Percentiles rank a stretch among this genome's conserved stretches.
Conservation (phyloP, 2,888 invertebrate genomes). For the Morinoia aosen region DNA sequence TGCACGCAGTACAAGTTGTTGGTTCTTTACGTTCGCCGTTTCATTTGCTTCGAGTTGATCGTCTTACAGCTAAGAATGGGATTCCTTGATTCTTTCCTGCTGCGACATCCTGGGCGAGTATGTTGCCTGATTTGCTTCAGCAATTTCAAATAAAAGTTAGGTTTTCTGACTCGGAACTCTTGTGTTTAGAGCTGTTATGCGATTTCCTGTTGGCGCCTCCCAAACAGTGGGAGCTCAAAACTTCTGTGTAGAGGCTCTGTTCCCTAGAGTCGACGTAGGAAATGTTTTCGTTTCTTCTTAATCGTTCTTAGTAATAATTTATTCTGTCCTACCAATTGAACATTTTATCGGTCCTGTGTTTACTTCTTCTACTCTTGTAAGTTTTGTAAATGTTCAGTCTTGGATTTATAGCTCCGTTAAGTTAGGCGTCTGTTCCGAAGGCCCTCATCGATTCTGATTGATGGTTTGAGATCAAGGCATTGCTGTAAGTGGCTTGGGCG, state of each 20-base stretch:
- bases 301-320: background rate
- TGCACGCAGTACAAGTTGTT: too few species aligned
- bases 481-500: background rate
- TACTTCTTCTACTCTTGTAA: background rate
- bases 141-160: background rate
- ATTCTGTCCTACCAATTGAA: background rate
- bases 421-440: background rate
- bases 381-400: background rate
- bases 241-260: background rate
- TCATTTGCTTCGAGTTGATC: too few species aligned
- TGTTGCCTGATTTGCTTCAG: background rate
- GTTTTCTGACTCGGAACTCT: background rate
- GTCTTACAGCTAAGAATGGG: too few species aligned
- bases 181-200: background rate
- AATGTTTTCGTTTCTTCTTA: background rate
- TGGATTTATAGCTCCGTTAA: background rate
- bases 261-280: background rate
- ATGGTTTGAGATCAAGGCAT: background rate
- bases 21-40: too few species aligned
- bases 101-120: background rate
- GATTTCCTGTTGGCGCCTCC: background rate
- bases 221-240: background rate
- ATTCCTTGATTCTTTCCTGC: background rate
- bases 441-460: background rate
- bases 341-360: too few species aligned